Evolutionary conservation across 2,888 invertebrate genomes (phyloP).

Genomic region (Eurois occulta): DNA sequence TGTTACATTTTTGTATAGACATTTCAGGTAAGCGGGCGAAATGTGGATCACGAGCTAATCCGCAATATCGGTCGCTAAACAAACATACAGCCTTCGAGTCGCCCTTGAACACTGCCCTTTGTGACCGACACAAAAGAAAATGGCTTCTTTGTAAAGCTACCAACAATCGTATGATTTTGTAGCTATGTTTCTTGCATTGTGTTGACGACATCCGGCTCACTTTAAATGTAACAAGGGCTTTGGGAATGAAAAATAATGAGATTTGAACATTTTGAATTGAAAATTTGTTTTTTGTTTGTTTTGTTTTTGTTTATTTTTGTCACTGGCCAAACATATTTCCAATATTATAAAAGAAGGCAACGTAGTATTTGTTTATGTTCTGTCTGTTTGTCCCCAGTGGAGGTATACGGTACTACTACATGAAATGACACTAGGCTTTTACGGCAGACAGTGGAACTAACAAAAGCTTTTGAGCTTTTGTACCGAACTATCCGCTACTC

Average conservation of each 20-base stretch:
- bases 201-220: slow-evolving; percentile 66
- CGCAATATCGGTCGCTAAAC: slow-evolving; percentile 80
- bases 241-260: slow-evolving; percentile 42
- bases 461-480: slow-evolving; percentile 32
- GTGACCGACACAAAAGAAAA: slow-evolving; percentile 82
- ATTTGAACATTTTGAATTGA: slow-evolving; percentile 24
- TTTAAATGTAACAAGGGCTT: slow-evolving; percentile 66
- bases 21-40: slow-evolving; percentile 55
- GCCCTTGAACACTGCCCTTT: slow-evolving; percentile 84
- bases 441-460: slow-evolving; percentile 50
- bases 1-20: slow-evolving; percentile 36
- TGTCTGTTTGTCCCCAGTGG: background rate
- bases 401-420: background rate
- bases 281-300: slow-evolving; percentile 25
- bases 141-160: slow-evolving; percentile 78
- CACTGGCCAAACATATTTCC: background rate
- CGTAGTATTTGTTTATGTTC: background rate
- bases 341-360: background rate
- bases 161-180: slow-evolving; percentile 70
- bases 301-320: background rate
- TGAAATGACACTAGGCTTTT: slow-evolving; percentile 3
- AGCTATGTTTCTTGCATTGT: slow-evolving; percentile 68
- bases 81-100: slow-evolving; percentile 75
- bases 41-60: slow-evolving; percentile 77
- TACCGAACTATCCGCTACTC: slow-evolving; percentile 70